Percentiles rank a stretch among this genome's conserved stretches.
phyloP scores from a whole-genome alignment of 1,140 invertebrate species.

The Drosophila ananassae region DNA sequence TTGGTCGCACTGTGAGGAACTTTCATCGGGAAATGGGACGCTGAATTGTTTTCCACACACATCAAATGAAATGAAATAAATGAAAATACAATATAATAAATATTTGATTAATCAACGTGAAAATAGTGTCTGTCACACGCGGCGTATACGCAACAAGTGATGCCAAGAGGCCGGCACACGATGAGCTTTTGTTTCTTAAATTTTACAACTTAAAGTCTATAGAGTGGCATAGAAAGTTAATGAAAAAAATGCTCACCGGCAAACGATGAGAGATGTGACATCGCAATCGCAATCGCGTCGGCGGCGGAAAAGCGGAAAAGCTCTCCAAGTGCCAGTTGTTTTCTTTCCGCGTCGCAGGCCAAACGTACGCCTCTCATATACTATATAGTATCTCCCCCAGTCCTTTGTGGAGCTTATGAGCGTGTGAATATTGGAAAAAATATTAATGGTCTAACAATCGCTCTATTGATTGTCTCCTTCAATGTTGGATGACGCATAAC shows the following conservation, averaged over 20 bases:
- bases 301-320: constrained; percentile 64
- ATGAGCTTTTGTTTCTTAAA: constrained; percentile 23
- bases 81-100: constrained; percentile 25
- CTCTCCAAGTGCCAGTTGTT: constrained; percentile 72
- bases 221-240: constrained; percentile 61
- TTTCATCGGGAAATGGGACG: constrained; percentile 5
- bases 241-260: constrained; percentile 59
- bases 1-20: constrained; percentile 17
- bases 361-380: constrained; percentile 44
- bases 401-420: constrained; percentile 4
- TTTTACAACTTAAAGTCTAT: constrained; percentile 63
- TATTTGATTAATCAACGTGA: constrained; percentile 35
- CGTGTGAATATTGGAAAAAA: constrained; percentile 48
- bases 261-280: constrained; percentile 55
- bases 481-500: constrained; percentile 20
- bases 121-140: constrained; percentile 24
- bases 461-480: constrained; percentile 29
- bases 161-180: constrained; percentile 5
- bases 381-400: not conserved
- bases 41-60: constrained; percentile 13
- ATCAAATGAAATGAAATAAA: constrained; percentile 32
- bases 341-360: constrained; percentile 61
- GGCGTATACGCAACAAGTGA: constrained; percentile 81
- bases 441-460: constrained; percentile 30
- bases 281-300: constrained; percentile 14